phyloP scores from a whole-genome alignment of 1,140 invertebrate genomes.

The Aethina tumida region DNA sequence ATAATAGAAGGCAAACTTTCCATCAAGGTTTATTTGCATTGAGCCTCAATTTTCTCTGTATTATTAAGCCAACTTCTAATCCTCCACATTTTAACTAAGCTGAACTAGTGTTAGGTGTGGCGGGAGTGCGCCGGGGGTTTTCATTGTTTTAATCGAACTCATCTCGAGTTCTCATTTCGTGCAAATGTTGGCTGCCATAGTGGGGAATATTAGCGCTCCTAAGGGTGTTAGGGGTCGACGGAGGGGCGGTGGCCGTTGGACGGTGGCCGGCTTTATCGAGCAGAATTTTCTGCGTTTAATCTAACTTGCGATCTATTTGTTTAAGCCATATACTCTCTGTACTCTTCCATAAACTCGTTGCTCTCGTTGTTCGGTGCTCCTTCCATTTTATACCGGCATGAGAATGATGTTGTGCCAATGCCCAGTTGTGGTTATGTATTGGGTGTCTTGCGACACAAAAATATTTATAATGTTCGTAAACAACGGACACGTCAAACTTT shows the following conservation, averaged over 20 bases:
- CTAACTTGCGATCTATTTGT: constrained; percentile 35
- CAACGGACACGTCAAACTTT: no score
- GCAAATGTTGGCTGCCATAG: constrained; percentile 33
- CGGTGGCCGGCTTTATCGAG: constrained; percentile 29
- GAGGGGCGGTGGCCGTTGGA: constrained; percentile 17
- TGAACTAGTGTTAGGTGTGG: constrained; percentile 20
- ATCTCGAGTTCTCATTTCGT: constrained; percentile 36
- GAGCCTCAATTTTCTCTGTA: constrained; percentile 21
- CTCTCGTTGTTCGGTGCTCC: no score
- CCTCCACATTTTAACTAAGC: constrained; percentile 21
- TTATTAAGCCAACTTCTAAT: constrained; percentile 25
- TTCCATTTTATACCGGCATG: no score
- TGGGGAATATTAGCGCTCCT: constrained; percentile 34
- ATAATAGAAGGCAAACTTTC: no score
- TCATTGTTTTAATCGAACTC: constrained; percentile 38
- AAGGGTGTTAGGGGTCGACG: constrained; percentile 26
- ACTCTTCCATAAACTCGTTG: constrained; percentile 7
- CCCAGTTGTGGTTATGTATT: no score
- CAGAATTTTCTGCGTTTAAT: constrained; percentile 34
- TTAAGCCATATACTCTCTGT: constrained; percentile 31
- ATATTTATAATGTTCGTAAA: no score
- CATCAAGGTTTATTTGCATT: no score
- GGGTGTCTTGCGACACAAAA: no score
- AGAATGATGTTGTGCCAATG: no score
- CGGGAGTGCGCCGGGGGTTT: constrained; percentile 15